Evolutionary conservation across 1,140 invertebrate species (phyloP).

Genomic region (Trichonephila inaurata): DNA sequence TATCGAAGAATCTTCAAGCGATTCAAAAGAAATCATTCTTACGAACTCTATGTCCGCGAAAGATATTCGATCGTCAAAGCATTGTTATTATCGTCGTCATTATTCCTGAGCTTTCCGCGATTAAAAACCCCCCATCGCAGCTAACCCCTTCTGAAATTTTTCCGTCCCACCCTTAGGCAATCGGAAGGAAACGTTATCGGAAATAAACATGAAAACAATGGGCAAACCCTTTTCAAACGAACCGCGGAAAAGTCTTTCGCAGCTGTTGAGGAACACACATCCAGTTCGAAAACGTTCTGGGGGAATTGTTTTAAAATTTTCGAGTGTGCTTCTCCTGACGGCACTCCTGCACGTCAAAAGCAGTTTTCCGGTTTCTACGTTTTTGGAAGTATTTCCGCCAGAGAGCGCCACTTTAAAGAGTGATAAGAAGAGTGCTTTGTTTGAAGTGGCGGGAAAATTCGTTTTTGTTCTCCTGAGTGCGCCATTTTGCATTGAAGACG

Average conservation of each 20-base stretch:
- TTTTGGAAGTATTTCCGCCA: background rate
- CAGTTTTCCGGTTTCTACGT: constrained; percentile 61
- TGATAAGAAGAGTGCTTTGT: constrained; percentile 15
- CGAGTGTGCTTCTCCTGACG: constrained; percentile 56
- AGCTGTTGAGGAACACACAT: constrained; percentile 45
- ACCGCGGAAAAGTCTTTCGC: constrained; percentile 26
- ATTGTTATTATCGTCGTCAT: constrained; percentile 54
- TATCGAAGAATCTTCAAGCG: background rate
- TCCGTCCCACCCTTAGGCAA: background rate
- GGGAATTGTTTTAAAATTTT: constrained; percentile 64
- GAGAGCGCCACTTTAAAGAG: constrained; percentile 34
- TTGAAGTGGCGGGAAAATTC: constrained; percentile 25
- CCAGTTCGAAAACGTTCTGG: background rate
- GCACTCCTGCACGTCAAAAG: constrained; percentile 50
- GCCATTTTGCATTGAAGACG: background rate
- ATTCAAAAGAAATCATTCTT: constrained; percentile 4
- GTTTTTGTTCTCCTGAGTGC: background rate
- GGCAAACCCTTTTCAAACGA: background rate
- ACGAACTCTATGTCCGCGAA: background rate
- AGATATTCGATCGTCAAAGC: constrained; percentile 2
- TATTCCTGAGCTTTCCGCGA: constrained; percentile 28
- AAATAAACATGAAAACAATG: constrained; percentile 59
- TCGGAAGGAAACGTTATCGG: constrained; percentile 49
- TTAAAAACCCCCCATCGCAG: constrained; percentile 40
- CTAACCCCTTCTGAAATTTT: background rate